Evolutionary conservation across 2,888 invertebrate genomes (phyloP).

Genomic region (Scaptomyza cyrtandrae): DNA sequence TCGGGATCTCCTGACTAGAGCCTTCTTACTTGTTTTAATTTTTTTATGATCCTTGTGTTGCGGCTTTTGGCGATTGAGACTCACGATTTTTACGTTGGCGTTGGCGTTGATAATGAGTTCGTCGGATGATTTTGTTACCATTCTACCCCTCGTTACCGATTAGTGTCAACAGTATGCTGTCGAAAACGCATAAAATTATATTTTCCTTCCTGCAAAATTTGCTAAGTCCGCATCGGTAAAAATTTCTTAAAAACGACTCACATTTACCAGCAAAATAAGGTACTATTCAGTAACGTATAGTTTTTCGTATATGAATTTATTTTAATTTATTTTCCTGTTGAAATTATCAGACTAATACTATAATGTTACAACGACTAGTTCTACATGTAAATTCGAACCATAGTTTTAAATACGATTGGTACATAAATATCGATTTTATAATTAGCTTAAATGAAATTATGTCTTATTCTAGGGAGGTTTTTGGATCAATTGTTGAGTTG

Average conservation of each 20-base stretch:
- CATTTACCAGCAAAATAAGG: not conserved
- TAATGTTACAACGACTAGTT: conserved; percentile 55
- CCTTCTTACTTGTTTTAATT: too few species aligned
- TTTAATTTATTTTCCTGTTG: conserved; percentile 17
- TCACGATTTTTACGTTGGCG: too few species aligned
- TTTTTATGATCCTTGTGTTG: too few species aligned
- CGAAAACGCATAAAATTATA: too few species aligned
- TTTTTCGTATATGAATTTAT: conserved; percentile 35
- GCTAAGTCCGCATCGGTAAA: too few species aligned
- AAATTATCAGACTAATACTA: conserved; percentile 39
- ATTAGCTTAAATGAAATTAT: conserved; percentile 44
- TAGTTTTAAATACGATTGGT: conserved; percentile 51
- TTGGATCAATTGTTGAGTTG: conserved; percentile 40
- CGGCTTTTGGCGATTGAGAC: too few species aligned
- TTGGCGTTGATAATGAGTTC: too few species aligned
- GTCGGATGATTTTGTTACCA: too few species aligned
- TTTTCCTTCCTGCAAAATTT: too few species aligned
- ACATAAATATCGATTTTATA: conserved; percentile 44
- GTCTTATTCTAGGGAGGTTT: conserved; percentile 52
- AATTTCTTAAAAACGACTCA: not conserved
- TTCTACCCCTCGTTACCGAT: too few species aligned
- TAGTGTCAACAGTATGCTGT: too few species aligned
- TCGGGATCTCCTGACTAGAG: too few species aligned
- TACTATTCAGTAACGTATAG: not conserved
- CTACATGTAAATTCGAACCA: conserved; percentile 71